A percentile compares a stretch with the other conserved stretches of the same genome.
Evolutionary conservation across 2,888 invertebrate genomes (phyloP).

Genomic region (Dione juno): DNA sequence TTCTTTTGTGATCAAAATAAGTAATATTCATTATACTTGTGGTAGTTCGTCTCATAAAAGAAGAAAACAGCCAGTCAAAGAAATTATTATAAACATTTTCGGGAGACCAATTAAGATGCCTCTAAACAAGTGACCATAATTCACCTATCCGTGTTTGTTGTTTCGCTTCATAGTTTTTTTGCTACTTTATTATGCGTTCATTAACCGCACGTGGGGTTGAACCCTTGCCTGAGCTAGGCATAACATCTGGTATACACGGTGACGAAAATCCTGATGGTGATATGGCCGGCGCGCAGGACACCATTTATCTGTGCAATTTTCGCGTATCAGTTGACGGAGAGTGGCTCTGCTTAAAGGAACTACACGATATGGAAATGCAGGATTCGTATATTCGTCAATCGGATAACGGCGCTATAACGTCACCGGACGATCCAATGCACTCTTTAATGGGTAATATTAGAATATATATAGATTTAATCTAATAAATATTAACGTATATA

Average conservation of each 20-base stretch:
- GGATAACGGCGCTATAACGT: constrained; percentile 85
- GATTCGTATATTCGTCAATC: constrained; percentile 87
- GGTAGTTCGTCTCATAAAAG: constrained; percentile 27
- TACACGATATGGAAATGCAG: constrained; percentile 95
- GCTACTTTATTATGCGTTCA: constrained; percentile 80
- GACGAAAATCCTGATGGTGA: constrained; percentile 79
- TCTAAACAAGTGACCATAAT: constrained; percentile 68
- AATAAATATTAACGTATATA: neutral
- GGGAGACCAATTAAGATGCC: constrained; percentile 58
- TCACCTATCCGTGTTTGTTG: constrained; percentile 61
- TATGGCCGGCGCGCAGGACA: constrained; percentile 96
- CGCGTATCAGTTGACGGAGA: constrained; percentile 98
- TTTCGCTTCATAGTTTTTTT: constrained; percentile 79
- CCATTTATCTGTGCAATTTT: constrained; percentile 98
- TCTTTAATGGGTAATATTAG: constrained; percentile 76
- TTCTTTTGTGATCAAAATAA: constrained; percentile 50
- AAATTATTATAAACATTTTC: constrained; percentile 50
- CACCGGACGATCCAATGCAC: constrained; percentile 85
- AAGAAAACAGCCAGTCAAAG: constrained; percentile 22
- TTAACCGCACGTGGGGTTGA: constrained; percentile 76
- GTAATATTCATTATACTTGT: constrained; percentile 27
- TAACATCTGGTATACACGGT: constrained; percentile 65
- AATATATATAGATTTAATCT: neutral
- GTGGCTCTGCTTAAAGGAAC: constrained; percentile 97
- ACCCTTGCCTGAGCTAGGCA: constrained; percentile 74